A percentile compares a stretch with the other conserved stretches of the same genome.
These are phyloP conservation scores for Peromyscus eremicus DNA, from an alignment of 2,797 vertebrate genomes.

Conservation along the genomic window DNA sequence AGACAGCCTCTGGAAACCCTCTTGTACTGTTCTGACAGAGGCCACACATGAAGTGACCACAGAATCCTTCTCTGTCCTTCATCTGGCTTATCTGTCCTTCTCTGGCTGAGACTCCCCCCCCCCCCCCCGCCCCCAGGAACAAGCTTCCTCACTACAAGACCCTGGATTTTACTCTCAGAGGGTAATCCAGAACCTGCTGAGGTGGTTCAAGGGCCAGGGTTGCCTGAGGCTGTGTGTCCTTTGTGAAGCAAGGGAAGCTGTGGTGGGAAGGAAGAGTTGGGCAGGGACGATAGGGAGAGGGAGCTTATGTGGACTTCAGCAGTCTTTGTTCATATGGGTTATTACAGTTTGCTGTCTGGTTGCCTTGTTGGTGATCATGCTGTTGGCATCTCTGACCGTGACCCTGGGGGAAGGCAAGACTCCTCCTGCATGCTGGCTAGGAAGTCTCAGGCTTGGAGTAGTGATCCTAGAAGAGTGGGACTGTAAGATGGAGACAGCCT, in stretches of 20 bases:
- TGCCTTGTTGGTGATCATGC: background rate
- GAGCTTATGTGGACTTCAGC: background rate
- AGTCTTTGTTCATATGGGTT: background rate
- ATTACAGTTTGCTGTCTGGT: background rate
- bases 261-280: background rate
- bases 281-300: background rate
- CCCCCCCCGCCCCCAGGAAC: too few species aligned
- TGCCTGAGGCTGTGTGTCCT: too few species aligned
- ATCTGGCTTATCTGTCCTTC: too few species aligned
- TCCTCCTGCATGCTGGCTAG: background rate
- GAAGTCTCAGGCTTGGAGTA: background rate
- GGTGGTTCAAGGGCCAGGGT: too few species aligned
- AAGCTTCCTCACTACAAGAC: too few species aligned
- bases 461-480: background rate
- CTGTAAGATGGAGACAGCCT: background rate
- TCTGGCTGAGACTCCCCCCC: too few species aligned
- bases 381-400: background rate
- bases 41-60: fast-evolving
- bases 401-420: background rate
- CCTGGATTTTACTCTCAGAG: too few species aligned
- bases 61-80: too few species aligned
- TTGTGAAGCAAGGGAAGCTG: background rate
- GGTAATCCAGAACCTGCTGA: too few species aligned
- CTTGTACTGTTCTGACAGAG: background rate
- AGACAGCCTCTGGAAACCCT: background rate